phyloP scores from a whole-genome alignment of 2,888 invertebrate species.

The Drosophila quinaria region DNA sequence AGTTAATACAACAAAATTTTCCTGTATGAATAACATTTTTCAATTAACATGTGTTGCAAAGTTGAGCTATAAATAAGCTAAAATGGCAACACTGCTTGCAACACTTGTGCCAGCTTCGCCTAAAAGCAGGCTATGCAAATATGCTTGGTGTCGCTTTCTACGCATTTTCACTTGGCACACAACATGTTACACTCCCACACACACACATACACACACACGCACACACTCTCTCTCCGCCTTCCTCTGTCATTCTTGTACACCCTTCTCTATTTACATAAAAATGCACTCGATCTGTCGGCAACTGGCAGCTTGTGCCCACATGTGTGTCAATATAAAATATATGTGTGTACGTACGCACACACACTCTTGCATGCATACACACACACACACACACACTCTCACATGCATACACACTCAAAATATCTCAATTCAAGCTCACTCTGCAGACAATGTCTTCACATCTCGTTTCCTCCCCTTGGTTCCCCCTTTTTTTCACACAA shows the following conservation, averaged over 20 bases:
- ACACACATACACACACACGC: conserved; percentile 12
- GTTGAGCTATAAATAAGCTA: background rate
- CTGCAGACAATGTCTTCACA: conserved; percentile 36
- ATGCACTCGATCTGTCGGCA: conserved; percentile 74
- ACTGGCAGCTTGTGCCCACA: conserved; percentile 42
- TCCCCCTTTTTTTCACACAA: background rate
- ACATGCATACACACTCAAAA: conserved; percentile 26
- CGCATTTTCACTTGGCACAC: conserved; percentile 69
- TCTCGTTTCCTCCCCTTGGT: background rate
- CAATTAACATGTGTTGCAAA: background rate
- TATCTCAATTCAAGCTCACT: conserved; percentile 55
- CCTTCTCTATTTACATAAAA: conserved; percentile 72
- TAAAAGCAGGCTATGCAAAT: conserved; percentile 74
- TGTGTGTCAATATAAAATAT: conserved; percentile 63
- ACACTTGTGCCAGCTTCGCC: conserved; percentile 7
- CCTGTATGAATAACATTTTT: background rate
- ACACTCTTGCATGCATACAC: conserved; percentile 20
- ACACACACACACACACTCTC: conserved; percentile 29
- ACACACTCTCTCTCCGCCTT: conserved; percentile 1
- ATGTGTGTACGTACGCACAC: conserved; percentile 38
- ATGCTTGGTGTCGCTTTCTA: conserved; percentile 62
- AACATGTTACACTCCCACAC: conserved; percentile 27
- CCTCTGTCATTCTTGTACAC: conserved; percentile 1
- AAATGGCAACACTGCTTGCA: background rate
- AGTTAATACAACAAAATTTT: background rate